phyloP scores from a whole-genome alignment of 2,113 vertebrate species.

The Neolamprologus hecqui region DNA sequence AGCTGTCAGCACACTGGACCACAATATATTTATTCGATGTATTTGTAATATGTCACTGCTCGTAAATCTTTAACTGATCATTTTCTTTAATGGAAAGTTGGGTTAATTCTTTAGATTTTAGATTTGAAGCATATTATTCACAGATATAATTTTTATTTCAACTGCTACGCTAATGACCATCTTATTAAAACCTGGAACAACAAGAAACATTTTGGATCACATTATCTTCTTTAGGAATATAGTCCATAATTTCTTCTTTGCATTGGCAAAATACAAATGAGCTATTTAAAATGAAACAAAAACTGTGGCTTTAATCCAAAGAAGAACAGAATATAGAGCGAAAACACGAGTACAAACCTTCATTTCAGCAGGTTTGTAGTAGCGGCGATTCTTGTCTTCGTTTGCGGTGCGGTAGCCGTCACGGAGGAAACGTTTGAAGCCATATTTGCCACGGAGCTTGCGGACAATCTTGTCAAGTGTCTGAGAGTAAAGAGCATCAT shows the following conservation, averaged over 20 bases:
- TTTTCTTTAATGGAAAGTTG: fast-evolving
- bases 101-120: too few relatives aligned
- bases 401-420: slow-evolving; percentile 90
- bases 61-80: neutral
- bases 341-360: slow-evolving; percentile 75
- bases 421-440: slow-evolving; percentile 91
- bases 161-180: neutral
- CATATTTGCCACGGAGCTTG: slow-evolving; percentile 89
- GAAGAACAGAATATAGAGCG: neutral
- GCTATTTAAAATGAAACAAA: neutral
- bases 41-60: neutral
- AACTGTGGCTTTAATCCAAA: neutral
- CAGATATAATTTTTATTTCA: neutral
- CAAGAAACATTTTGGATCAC: neutral
- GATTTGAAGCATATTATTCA: neutral
- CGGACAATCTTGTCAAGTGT: slow-evolving; percentile 91
- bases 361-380: slow-evolving; percentile 96
- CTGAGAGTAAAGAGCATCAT: slow-evolving; percentile 87
- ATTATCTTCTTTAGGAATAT: neutral
- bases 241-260: fast-evolving
- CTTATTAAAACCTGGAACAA: neutral
- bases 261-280: neutral
- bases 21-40: neutral
- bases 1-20: neutral
- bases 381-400: slow-evolving; percentile 84